Percentiles rank a stretch among this genome's conserved stretches.
phyloP scores from a whole-genome alignment of 2,113 vertebrate genomes.

The Hucho hucho region DNA sequence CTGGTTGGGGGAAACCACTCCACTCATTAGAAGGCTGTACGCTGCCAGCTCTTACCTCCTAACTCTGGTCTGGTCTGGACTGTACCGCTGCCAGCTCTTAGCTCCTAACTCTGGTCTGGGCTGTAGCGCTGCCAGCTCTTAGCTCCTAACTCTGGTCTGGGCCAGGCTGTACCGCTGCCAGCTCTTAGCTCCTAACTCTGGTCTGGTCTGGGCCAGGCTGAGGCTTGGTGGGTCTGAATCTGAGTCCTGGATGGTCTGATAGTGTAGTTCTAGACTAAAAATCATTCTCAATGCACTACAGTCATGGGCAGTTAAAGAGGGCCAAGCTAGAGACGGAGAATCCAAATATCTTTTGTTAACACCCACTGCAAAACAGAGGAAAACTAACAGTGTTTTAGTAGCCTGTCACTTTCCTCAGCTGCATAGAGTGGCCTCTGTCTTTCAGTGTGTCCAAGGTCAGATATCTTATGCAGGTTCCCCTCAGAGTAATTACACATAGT shows the following conservation, averaged over 20 bases:
- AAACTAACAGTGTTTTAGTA: slow-evolving; percentile 16
- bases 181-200: slow-evolving; percentile 12
- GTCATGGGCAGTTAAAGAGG: too few species aligned
- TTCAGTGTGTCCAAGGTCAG: slow-evolving; percentile 60
- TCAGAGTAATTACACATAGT: slow-evolving; percentile 71
- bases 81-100: rapidly evolving
- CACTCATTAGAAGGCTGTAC: slow-evolving; percentile 48
- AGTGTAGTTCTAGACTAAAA: too few species aligned
- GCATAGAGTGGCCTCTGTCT: slow-evolving; percentile 58
- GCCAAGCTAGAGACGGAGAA: too few species aligned
- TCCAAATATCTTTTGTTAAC: too few species aligned
- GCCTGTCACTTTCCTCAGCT: slow-evolving; percentile 22
- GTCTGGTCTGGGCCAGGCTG: too few species aligned
- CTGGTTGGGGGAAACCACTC: slow-evolving; percentile 54
- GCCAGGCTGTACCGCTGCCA: slow-evolving; percentile 40
- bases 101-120: too few species aligned
- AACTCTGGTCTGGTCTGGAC: too few species aligned
- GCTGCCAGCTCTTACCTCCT: too few species aligned
- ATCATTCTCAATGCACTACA: too few species aligned
- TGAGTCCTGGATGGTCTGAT: too few species aligned
- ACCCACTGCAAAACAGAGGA: neutral
- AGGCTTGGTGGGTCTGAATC: too few species aligned
- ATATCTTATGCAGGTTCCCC: slow-evolving; percentile 62
- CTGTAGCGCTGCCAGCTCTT: slow-evolving; percentile 36
- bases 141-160: too few species aligned